Conservation (phyloP, 2,797 vertebrate genomes). For the Acridotheres tristis region DNA sequence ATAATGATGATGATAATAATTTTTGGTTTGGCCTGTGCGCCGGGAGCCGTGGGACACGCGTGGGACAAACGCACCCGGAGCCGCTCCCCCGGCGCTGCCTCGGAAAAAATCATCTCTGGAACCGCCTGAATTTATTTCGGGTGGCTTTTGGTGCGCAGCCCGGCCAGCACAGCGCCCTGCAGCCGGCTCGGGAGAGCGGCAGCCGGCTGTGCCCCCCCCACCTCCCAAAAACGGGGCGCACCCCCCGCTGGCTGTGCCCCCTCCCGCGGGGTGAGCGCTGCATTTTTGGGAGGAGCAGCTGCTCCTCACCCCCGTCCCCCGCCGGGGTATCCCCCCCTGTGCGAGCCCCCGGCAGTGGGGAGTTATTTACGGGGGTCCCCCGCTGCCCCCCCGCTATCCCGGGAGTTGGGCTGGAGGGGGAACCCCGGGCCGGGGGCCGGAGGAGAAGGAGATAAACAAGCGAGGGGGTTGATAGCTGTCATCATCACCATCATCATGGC, state of each 20-base stretch:
- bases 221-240: too few species aligned
- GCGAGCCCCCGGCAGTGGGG: background rate
- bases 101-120: accelerated
- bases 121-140: accelerated
- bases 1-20: accelerated
- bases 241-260: background rate
- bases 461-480: constrained; percentile 80
- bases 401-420: background rate
- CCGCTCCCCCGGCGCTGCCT: background rate
- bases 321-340: background rate
- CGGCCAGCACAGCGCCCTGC: background rate
- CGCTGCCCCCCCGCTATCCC: accelerated
- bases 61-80: background rate
- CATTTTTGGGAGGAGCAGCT: constrained; percentile 2
- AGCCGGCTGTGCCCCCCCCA: too few species aligned
- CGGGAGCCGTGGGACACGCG: background rate
- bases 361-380: background rate
- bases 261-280: too few species aligned
- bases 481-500: constrained; percentile 81
- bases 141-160: background rate
- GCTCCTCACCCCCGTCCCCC: background rate
- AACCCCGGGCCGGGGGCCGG: constrained; percentile 33
- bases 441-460: constrained; percentile 83
- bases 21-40: background rate
- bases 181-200: background rate